A percentile compares a stretch with the other conserved stretches of the same genome.
Evolutionary conservation across 2,797 vertebrate species (phyloP).

Genomic region (Graptemys geographica): DNA sequence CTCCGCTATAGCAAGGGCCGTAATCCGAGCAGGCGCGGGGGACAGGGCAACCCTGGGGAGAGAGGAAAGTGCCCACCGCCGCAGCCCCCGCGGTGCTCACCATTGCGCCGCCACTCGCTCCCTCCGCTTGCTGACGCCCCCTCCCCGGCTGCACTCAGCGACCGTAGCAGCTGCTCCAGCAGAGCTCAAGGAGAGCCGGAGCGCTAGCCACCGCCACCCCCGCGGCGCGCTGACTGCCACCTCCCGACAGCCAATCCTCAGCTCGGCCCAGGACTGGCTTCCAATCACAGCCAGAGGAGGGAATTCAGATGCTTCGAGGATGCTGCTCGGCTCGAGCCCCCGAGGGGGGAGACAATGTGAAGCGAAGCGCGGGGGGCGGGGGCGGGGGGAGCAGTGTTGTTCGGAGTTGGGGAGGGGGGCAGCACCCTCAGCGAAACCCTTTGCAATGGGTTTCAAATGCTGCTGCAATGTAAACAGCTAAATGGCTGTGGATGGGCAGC

Average conservation of each 20-base stretch:
- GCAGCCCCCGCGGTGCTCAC: neutral
- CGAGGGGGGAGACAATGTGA: neutral
- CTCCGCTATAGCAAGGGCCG: neutral
- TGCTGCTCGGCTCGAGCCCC: neutral
- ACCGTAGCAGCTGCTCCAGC: neutral
- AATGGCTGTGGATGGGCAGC: no score
- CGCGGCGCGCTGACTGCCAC: constrained; percentile 63
- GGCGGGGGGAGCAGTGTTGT: neutral
- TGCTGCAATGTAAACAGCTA: neutral
- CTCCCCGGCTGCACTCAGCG: constrained; percentile 31
- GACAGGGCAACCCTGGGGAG: no score
- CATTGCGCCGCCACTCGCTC: neutral
- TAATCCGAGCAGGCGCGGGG: neutral
- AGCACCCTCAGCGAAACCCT: neutral
- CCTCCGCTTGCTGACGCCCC: neutral
- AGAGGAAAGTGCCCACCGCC: neutral
- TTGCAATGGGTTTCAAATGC: neutral
- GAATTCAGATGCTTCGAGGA: neutral
- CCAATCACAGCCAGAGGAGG: constrained; percentile 71
- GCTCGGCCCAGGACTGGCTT: neutral
- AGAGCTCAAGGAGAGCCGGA: neutral
- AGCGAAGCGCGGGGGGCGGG: neutral
- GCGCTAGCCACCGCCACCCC: neutral
- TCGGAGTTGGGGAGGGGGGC: neutral
- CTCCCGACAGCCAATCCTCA: constrained; percentile 65